Evolutionary conservation across 1,140 invertebrate genomes (phyloP).

Genomic region (Vanessa tameamea): DNA sequence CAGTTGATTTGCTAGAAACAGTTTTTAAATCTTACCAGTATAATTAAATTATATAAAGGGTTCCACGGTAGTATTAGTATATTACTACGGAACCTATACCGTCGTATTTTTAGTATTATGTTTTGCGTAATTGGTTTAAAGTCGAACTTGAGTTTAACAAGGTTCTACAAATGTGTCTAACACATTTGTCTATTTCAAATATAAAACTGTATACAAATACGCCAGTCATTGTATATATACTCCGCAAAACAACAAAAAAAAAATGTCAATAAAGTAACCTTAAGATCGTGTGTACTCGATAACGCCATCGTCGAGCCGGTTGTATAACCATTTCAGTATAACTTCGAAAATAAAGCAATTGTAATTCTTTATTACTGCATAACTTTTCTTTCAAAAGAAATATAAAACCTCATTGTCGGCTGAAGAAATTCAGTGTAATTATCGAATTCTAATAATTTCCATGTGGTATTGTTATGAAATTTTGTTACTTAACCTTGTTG

Average conservation of each 20-base stretch:
- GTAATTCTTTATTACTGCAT: constrained; percentile 24
- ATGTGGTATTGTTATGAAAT: too few relatives aligned
- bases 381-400: constrained; percentile 20
- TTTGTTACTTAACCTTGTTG: too few relatives aligned
- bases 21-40: too few relatives aligned
- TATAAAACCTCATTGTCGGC: constrained; percentile 7
- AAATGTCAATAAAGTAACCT: constrained; percentile 6
- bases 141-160: too few relatives aligned
- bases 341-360: constrained; percentile 17
- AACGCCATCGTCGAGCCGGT: constrained; percentile 5
- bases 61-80: too few relatives aligned
- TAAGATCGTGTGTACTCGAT: constrained; percentile 8
- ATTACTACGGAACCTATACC: too few relatives aligned
- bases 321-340: constrained; percentile 9
- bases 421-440: not conserved
- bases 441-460: not conserved
- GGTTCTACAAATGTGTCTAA: too few relatives aligned
- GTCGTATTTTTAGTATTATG: too few relatives aligned
- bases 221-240: too few relatives aligned
- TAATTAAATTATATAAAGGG: too few relatives aligned
- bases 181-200: not conserved
- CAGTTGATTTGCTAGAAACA: too few relatives aligned
- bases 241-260: not conserved
- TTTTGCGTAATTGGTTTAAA: too few relatives aligned
- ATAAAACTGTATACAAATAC: not conserved